These are phyloP conservation scores for Ciconia nigra DNA, from an alignment of 2,797 vertebrate species.

Conservation along the genomic window DNA sequence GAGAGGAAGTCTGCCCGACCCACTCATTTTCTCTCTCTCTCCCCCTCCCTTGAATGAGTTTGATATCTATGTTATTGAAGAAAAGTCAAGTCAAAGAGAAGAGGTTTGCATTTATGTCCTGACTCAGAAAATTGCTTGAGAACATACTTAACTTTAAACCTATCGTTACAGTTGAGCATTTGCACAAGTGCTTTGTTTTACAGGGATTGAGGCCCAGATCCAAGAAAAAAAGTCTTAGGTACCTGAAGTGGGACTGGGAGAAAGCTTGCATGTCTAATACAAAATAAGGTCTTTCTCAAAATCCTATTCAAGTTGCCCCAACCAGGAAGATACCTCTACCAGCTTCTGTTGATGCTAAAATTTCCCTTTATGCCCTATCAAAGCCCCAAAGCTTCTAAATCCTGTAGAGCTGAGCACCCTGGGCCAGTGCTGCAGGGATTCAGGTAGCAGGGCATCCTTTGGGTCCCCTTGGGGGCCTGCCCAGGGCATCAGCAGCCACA, in stretches of 20 bases:
- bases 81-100: slow-evolving; percentile 6
- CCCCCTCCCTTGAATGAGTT: neutral
- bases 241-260: neutral
- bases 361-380: neutral
- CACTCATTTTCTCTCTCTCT: slow-evolving; percentile 18
- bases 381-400: neutral
- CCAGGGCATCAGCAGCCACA: neutral
- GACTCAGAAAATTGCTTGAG: slow-evolving; percentile 9
- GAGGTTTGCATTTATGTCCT: neutral
- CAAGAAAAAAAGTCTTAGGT: neutral
- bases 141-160: neutral
- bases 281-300: neutral
- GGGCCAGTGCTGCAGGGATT: neutral
- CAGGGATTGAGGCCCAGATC: neutral
- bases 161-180: neutral
- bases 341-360: neutral
- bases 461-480: neutral
- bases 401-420: neutral
- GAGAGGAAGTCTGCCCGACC: slow-evolving; percentile 26
- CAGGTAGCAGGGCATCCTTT: neutral
- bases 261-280: neutral
- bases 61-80: slow-evolving; percentile 28
- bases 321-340: neutral
- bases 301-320: neutral
- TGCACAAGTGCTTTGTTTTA: neutral